Conservation (phyloP, 1,140 invertebrate species). For the Dendroctonus valens region DNA sequence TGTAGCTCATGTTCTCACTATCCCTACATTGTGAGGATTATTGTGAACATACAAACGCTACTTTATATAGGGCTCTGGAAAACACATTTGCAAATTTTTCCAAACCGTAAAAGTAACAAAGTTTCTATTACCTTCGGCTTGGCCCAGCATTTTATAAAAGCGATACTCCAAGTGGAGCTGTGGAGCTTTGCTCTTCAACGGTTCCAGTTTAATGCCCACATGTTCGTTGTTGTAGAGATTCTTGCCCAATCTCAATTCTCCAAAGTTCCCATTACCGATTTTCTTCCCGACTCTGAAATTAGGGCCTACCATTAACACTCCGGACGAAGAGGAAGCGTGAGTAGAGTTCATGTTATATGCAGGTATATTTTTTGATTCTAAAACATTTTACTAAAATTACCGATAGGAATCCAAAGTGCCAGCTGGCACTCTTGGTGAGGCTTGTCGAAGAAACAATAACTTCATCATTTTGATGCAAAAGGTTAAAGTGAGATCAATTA, state of each 20-base stretch:
- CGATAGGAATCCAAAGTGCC: conserved; percentile 20
- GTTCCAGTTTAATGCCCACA: conserved; percentile 99
- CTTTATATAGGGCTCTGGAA: background rate
- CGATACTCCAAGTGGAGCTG: conserved; percentile 99
- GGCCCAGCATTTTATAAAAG: conserved; percentile 99
- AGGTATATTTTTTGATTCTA: conserved; percentile 36
- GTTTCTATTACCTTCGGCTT: conserved; percentile 59
- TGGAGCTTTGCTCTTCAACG: conserved; percentile 99
- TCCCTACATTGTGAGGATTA: no score
- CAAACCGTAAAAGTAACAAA: no score
- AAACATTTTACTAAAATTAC: conserved; percentile 34
- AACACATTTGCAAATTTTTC: background rate
- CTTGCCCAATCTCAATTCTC: conserved; percentile 96
- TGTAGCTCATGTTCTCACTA: no score
- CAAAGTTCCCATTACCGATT: conserved; percentile 99
- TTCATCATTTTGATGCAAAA: conserved; percentile 20
- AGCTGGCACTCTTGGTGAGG: conserved; percentile 8
- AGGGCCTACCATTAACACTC: conserved; percentile 95
- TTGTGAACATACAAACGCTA: no score
- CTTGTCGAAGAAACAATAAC: conserved; percentile 13
- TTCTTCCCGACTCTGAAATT: conserved; percentile 99
- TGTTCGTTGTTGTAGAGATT: conserved; percentile 99
- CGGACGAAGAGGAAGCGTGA: conserved; percentile 33
- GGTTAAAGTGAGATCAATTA: background rate
- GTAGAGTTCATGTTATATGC: conserved; percentile 34